A percentile compares a stretch with the other conserved stretches of the same genome.
phyloP scores from a whole-genome alignment of 2,888 invertebrate genomes.

The Muschampia staudingeri region DNA sequence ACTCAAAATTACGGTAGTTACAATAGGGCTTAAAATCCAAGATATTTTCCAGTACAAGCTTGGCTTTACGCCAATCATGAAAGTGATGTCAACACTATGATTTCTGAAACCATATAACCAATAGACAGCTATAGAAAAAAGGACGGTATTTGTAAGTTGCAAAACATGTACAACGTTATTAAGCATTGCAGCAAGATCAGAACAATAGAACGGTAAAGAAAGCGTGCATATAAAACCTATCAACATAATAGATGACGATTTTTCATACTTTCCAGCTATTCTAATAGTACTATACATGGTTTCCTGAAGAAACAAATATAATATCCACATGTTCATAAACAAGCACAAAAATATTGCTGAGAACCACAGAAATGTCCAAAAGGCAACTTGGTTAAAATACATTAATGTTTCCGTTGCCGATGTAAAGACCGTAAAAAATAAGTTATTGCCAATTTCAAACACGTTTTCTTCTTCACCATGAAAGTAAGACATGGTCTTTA shows the following conservation, averaged over 20 bases:
- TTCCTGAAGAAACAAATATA: conserved; percentile 77
- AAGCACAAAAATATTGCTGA: conserved; percentile 77
- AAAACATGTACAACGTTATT: conserved; percentile 78
- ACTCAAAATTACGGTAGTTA: conserved; percentile 72
- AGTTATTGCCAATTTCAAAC: conserved; percentile 77
- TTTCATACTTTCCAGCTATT: conserved; percentile 71
- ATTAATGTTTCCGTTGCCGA: conserved; percentile 81
- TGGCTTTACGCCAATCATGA: conserved; percentile 87
- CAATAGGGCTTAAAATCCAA: conserved; percentile 82
- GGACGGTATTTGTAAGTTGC: conserved; percentile 77
- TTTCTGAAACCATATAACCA: conserved; percentile 84
- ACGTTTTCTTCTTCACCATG: conserved; percentile 84
- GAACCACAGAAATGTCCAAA: conserved; percentile 84
- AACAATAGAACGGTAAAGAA: conserved; percentile 82
- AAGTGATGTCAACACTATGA: conserved; percentile 84
- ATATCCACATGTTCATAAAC: conserved; percentile 79
- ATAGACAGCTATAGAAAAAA: conserved; percentile 82
- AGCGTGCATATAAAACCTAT: conserved; percentile 72
- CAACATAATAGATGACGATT: conserved; percentile 70
- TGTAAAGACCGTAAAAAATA: conserved; percentile 78
- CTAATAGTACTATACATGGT: conserved; percentile 68
- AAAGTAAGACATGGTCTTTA: conserved; percentile 84
- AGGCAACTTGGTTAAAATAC: conserved; percentile 78
- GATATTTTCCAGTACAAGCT: conserved; percentile 82
- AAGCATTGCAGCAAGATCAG: conserved; percentile 79